Evolutionary conservation across 2,113 vertebrate genomes (phyloP).

Genomic region (Mesembrinibis cayennensis): DNA sequence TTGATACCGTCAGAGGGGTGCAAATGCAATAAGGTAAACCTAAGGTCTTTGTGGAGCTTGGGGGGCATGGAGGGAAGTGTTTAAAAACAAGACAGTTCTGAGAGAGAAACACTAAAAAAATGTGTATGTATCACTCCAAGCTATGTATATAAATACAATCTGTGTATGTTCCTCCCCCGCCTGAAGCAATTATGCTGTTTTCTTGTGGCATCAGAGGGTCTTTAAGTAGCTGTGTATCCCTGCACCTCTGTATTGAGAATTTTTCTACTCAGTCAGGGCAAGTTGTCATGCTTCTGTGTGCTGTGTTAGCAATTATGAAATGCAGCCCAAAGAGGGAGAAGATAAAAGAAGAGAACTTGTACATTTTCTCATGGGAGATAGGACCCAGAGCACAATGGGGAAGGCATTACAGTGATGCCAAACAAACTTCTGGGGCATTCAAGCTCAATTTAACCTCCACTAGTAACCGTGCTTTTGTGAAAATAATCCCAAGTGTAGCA

Average conservation of each 20-base stretch:
- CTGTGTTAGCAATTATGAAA: neutral
- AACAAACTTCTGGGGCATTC: neutral
- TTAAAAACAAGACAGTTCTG: neutral
- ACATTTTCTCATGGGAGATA: neutral
- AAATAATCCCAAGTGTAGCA: conserved; percentile 7
- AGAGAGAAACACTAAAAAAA: neutral
- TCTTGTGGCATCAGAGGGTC: neutral
- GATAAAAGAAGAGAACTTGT: neutral
- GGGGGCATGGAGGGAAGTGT: fast-evolving
- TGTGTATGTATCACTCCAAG: neutral
- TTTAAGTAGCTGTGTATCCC: neutral
- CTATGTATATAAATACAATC: neutral
- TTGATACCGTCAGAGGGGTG: neutral
- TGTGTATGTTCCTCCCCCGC: neutral
- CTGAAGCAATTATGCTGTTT: neutral
- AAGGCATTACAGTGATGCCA: neutral
- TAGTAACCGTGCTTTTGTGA: conserved; percentile 6
- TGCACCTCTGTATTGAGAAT: neutral
- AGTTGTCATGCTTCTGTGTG: neutral
- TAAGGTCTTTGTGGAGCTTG: neutral
- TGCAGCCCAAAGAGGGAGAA: neutral
- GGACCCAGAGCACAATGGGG: neutral
- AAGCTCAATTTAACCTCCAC: conserved; percentile 6
- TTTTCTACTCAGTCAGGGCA: neutral
- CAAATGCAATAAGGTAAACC: neutral